Conservation (phyloP, 2,888 invertebrate genomes). For the Synanthedon vespiformis region DNA sequence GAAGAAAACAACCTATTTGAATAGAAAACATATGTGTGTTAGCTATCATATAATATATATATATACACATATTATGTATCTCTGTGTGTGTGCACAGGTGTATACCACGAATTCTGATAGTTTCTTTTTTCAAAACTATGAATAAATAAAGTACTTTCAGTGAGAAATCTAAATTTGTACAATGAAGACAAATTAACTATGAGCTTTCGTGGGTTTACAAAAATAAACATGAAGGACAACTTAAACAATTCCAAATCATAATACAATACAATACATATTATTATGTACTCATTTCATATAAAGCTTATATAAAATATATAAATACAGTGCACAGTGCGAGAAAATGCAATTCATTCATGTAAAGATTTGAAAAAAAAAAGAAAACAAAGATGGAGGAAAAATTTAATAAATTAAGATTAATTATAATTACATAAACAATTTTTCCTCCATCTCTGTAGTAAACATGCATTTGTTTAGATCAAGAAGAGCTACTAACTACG, state of each 20-base stretch:
- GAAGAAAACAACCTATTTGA: constrained; percentile 69
- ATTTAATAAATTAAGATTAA: no score
- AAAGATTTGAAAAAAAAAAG: constrained; percentile 11
- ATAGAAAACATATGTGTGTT: constrained; percentile 21
- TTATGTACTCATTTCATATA: background rate
- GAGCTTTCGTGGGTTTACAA: no score
- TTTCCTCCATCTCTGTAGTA: no score
- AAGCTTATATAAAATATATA: no score
- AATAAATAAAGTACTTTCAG: no score
- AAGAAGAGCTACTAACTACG: constrained; percentile 24
- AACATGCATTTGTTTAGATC: no score
- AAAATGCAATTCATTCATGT: constrained; percentile 16
- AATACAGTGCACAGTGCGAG: constrained; percentile 3
- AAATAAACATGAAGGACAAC: no score
- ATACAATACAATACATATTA: background rate
- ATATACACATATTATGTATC: constrained; percentile 7
- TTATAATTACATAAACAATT: no score
- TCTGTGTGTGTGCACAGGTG: background rate
- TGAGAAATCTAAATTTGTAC: no score
- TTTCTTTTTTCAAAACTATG: background rate
- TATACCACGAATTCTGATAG: background rate
- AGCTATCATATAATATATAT: constrained; percentile 14
- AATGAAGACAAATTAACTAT: no score
- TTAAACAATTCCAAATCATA: no score
- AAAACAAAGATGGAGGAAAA: constrained; percentile 1